Base-by-base conservation (phyloP, 2,797 vertebrate species). In the Lateolabrax maculatus region DNA sequence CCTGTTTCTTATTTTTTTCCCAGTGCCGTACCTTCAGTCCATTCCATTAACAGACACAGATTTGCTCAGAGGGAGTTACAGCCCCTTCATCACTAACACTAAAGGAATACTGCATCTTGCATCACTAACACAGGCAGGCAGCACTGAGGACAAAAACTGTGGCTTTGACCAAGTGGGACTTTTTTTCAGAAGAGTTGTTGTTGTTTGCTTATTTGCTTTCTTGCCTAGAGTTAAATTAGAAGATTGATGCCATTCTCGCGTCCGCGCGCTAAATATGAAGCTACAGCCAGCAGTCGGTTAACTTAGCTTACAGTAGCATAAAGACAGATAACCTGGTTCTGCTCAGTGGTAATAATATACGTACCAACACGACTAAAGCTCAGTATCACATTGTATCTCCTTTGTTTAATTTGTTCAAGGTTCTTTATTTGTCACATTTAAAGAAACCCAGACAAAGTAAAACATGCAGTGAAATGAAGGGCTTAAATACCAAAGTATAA, bases 1-100 rank as follows among this genome's bases (percentile, higher is more conserved):
- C 70, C 89, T 87, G 80, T 80, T 87, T 64, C 61, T 58, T 75
- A n/a, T 63, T 70, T 39, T 53, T 80, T 75, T 82, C 70, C 68
- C 74, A 75, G 77, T 88, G 78, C 87, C 77, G 66, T 86, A 88
- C 87, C 89, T 95, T 94, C 92, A 85, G 48, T 94, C 76, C 95
- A 95, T 96, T 95, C 94, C 94, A 91, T 83, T 77, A 74, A 74
- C 68, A 53, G 80, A 91, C 85, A 87, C 88, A 85, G 87, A 86
- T 71, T 78, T 72, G 77, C 80, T 85, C 85, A 62, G 58, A 53
- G 27, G 34, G 71, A 78, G 67, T 19, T 73, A 79, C 37, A 71
- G 48, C 78, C 53, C 19, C 15, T 62, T 61, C 15, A 13, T 77
- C 21, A 41, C 46, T 29, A 3, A 70, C 34, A 4, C 19, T 21